Evolutionary conservation across 2,113 vertebrate genomes (phyloP), one percentile per base, ranked within the genome.

Genomic region (Takifugu bimaculatus): DNA sequence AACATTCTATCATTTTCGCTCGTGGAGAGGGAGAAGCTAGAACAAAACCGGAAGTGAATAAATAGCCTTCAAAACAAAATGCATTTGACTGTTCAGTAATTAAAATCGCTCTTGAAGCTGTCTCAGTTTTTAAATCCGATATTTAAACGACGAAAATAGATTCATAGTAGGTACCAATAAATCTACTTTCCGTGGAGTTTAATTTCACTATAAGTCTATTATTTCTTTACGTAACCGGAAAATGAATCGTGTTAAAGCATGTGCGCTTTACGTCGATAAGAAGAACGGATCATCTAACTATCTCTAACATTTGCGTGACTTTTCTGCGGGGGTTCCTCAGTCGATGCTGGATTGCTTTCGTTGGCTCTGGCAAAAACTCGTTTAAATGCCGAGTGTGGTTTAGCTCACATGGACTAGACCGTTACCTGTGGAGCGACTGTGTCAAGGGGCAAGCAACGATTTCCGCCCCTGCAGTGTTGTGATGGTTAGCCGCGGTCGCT

Each of bases 391-490:
- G 11, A 11, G 4, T 14, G 13, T 48, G 12, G 45, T 48, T n/a
- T 48, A 48, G 15, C 6, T n/a, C 4, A 14, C 49, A 20, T 1
- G 13, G 11, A 20, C 39, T 2, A 57, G 2, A 26, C 6, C 13
- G 11, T 70, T 14, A 71, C 80, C 72, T 57, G 72, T 55, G 68
- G 57, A 69, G 62, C 20, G 48, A 65, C 63, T 60, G 72, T 70
- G 63, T 78, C 47, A 27, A 52, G 39, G 14, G 73, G 48, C 72
- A 26, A 44, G 53, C 58, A 68, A 65, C 74, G 74, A 72, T 80
- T 80, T 85, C 77, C 76, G 63, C 68, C 72, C 57, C 70, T 50
- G 58, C 71, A 2, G 63, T 81, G 83, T 82, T 87, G 71, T 80
- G 76, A 73, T 77, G 70, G 81, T 70, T 82, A 82, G 81, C 65